Evolutionary conservation across 2,113 vertebrate genomes (phyloP).

Genomic region (Syrrhaptes paradoxus): DNA sequence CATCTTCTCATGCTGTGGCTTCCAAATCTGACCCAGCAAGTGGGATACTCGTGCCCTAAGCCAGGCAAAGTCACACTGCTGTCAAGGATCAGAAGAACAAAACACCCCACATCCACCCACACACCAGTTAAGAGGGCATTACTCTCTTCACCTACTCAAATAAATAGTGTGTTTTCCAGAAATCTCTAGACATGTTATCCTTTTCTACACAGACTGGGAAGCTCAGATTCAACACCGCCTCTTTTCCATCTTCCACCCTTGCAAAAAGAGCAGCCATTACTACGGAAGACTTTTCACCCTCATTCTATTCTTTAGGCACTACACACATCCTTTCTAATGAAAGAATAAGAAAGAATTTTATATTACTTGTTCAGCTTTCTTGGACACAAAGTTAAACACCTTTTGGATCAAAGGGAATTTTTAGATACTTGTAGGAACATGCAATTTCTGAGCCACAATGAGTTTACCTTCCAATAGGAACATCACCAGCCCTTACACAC

Average conservation of each 20-base stretch:
- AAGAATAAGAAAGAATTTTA: not conserved
- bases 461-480: not conserved
- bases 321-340: not conserved
- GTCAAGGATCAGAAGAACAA: not conserved
- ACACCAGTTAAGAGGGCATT: accelerated
- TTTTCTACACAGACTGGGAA: not conserved
- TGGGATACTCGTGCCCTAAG: not conserved
- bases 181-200: not conserved
- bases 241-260: not conserved
- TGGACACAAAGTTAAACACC: not conserved
- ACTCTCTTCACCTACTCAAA: not conserved
- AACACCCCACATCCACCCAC: accelerated
- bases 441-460: not conserved
- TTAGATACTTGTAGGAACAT: not conserved
- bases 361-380: not conserved
- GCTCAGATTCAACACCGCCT: not conserved
- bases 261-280: not conserved
- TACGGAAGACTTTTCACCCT: not conserved
- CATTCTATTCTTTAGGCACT: not conserved
- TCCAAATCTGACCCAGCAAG: not conserved
- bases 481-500: not conserved
- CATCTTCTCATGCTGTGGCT: not conserved
- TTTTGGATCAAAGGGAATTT: not conserved
- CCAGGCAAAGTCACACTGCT: not conserved
- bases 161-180: not conserved